These are phyloP conservation scores for Scaptomyza graminum DNA, from an alignment of 1,140 invertebrate species.

Conservation along the genomic window DNA sequence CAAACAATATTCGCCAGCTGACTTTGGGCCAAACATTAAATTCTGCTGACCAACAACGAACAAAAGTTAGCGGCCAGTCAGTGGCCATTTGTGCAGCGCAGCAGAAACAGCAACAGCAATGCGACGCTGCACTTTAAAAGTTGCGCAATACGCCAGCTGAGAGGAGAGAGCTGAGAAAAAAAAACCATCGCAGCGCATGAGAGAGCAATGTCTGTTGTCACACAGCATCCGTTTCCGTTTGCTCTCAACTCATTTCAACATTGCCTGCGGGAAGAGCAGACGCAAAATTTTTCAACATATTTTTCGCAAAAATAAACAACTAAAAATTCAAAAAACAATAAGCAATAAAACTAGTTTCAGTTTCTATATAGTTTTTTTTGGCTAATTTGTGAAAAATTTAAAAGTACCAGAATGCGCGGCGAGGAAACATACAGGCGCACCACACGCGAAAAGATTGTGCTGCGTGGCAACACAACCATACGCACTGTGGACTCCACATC, in stretches of 20 bases:
- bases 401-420: slow-evolving; percentile 62
- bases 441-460: slow-evolving; percentile 81
- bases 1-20: slow-evolving; percentile 33
- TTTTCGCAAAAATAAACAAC: slow-evolving; percentile 61
- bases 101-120: slow-evolving; percentile 42
- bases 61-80: slow-evolving; percentile 47
- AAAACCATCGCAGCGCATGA: slow-evolving; percentile 15
- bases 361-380: slow-evolving; percentile 2
- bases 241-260: slow-evolving; percentile 51
- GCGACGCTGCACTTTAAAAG: slow-evolving; percentile 41
- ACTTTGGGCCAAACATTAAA: slow-evolving; percentile 23
- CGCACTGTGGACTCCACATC: slow-evolving; percentile 81
- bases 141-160: slow-evolving; percentile 62
- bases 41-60: slow-evolving; percentile 49
- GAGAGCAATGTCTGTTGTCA: slow-evolving; percentile 32
- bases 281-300: slow-evolving; percentile 54
- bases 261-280: slow-evolving; percentile 51
- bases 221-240: slow-evolving; percentile 41
- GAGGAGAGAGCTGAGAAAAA: slow-evolving; percentile 24
- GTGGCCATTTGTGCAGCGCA: slow-evolving; percentile 67
- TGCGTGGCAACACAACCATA: slow-evolving; percentile 81
- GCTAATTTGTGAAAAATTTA: slow-evolving; percentile 4
- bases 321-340: slow-evolving; percentile 17
- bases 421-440: slow-evolving; percentile 80
- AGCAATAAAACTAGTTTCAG: slow-evolving; percentile 25